Percentiles rank a stretch among this genome's conserved stretches.
Evolutionary conservation across 2,797 vertebrate species (phyloP).

Genomic region (Synanceia verrucosa): DNA sequence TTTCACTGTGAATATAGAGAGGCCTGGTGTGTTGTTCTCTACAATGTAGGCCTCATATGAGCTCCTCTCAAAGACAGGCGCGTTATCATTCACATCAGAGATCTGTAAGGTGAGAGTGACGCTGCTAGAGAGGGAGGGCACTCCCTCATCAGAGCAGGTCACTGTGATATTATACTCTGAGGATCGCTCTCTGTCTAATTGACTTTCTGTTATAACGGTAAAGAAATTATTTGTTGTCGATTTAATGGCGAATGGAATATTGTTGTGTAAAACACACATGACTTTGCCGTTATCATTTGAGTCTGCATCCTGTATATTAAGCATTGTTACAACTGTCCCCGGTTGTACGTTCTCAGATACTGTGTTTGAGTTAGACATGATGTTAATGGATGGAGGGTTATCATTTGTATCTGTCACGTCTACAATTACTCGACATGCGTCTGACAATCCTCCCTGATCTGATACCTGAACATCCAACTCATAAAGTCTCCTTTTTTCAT

Average conservation of each 20-base stretch:
- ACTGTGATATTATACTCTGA: slow-evolving; percentile 37
- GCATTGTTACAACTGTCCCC: slow-evolving; percentile 56
- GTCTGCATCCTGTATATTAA: slow-evolving; percentile 71
- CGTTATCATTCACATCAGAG: too few species aligned
- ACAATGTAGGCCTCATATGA: too few species aligned
- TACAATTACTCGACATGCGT: slow-evolving; percentile 60
- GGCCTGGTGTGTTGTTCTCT: too few species aligned
- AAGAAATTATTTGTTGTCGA: slow-evolving; percentile 57
- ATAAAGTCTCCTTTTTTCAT: slow-evolving; percentile 54
- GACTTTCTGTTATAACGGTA: slow-evolving; percentile 55
- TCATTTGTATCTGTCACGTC: slow-evolving; percentile 68
- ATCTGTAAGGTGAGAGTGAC: slow-evolving; percentile 54
- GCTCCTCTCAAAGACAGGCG: too few species aligned
- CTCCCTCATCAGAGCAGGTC: slow-evolving; percentile 54
- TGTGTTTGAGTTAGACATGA: slow-evolving; percentile 67
- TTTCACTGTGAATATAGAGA: too few species aligned
- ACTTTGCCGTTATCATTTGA: slow-evolving; percentile 63
- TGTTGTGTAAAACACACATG: slow-evolving; percentile 45
- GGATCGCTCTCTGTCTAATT: slow-evolving; percentile 24
- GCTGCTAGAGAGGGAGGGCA: slow-evolving; percentile 63
- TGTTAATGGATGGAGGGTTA: slow-evolving; percentile 61
- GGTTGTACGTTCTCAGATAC: slow-evolving; percentile 53
- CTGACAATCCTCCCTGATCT: slow-evolving; percentile 60
- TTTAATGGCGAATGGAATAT: slow-evolving; percentile 56
- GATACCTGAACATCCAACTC: slow-evolving; percentile 50